Base-by-base conservation (phyloP, 1,140 invertebrate genomes). In the Drosophila neocordata region DNA sequence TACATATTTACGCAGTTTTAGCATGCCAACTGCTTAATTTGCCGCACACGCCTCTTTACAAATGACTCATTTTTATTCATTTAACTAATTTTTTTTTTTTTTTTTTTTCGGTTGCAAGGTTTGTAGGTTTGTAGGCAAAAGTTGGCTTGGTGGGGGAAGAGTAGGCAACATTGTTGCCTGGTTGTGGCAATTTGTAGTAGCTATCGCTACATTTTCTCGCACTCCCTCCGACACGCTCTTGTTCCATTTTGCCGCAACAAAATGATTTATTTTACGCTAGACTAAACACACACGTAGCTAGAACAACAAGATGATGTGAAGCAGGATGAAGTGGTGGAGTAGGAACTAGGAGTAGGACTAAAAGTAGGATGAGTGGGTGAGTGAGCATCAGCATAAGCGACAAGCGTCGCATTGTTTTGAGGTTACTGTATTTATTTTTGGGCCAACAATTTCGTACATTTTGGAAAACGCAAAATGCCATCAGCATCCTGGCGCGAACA, bases 181-280 rank as follows among this genome's bases (percentile, higher is more conserved):
- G 44, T 55, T 22, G 52, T 11, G 66, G 65, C 74, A 77, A 77
- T 77, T 77, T 77, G 73, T 77, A 65, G 31, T 57, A 60, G 52
- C 63, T 52, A 68, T 71, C 60, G 62, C 38, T 65, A 63, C 64
- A 75, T 69, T 53, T 78, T 60, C 38, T 44, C n/a, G 37, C 38
- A 18, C 18, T 22, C 34, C 12, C 18, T 35, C 7, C 7, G 20
- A 31, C 20, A 13, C 4, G 20, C 22, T 27, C 58, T 53, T 44
- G 13, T 31, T 27, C 35, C 37, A 65, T 67, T 41, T 72, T 57
- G 77, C 73, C 64, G 66, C 83, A 87, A 48, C 74, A 69, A 88
- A 87, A 87, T 88, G 83, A 87, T 87, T 87, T 87, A 88, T 87
- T 87, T 88, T 88, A 87, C 83, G 83, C 79, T 55, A 82, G 67